phyloP scores from a whole-genome alignment of 1,140 invertebrate species.

The Eciton burchellii region DNA sequence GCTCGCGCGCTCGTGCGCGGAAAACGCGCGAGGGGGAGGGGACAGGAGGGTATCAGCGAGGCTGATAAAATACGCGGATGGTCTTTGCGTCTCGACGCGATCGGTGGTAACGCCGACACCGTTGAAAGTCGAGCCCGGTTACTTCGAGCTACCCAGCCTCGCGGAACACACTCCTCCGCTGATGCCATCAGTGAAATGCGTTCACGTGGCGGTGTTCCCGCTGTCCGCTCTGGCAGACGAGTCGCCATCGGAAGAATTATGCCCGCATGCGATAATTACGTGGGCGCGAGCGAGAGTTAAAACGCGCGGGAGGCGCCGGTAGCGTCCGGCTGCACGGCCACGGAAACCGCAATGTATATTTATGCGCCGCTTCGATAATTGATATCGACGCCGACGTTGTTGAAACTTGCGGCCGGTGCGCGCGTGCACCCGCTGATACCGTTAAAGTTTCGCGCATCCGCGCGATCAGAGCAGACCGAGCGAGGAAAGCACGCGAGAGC shows the following conservation, averaged over 20 bases:
- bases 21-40: slow-evolving; percentile 1
- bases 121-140: slow-evolving; percentile 38
- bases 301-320: neutral
- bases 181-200: slow-evolving; percentile 33
- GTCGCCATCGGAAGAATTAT: slow-evolving; percentile 17
- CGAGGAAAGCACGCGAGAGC: neutral
- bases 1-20: too few species aligned
- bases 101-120: slow-evolving; percentile 42
- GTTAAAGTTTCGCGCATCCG: neutral
- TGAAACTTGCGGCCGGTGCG: neutral
- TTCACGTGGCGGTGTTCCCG: neutral
- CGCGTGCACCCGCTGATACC: neutral
- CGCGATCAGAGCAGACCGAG: neutral
- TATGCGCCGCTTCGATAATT: neutral
- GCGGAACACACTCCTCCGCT: slow-evolving; percentile 7
- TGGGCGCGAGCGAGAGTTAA: neutral
- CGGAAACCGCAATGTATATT: neutral
- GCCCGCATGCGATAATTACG: neutral
- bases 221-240: too few species aligned
- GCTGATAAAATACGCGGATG: slow-evolving; percentile 38
- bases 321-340: neutral
- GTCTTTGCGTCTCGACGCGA: slow-evolving; percentile 11
- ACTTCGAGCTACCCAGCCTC: slow-evolving; percentile 24
- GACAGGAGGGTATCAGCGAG: neutral
- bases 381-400: slow-evolving; percentile 20